Base-by-base conservation (phyloP, 2,113 vertebrate genomes). In the Siniperca knerii region DNA sequence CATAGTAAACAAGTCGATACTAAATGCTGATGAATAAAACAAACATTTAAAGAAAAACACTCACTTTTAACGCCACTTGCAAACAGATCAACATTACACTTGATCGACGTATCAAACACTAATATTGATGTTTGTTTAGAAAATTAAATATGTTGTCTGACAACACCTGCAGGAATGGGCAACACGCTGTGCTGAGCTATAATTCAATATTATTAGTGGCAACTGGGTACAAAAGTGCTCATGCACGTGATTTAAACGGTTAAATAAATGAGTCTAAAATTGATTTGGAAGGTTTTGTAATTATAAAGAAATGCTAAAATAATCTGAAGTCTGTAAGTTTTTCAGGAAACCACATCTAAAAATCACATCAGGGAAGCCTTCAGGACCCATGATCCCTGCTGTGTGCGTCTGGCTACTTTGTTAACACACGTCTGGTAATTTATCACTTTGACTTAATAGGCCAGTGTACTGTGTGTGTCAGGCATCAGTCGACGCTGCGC, bases 371-470 rank as follows among this genome's bases (percentile, higher is more conserved):
- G 77, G 46, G 72, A 76, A 85, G 52, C 61, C 42, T 79, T 37
- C 44, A 85, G 75, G 75, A 87, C 2, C 42, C 82, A 44, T 42
- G 83, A 79, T 62, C 54, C 89, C 89, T 82, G 91, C 87, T 91
- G 87, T 73, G 82, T 76, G 64, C 42, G 86, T 91, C 79, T 82
- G 87, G 18, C 29, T 67, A 85, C 82, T 83, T 75, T 76, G 78
- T 86, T 79, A 72, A 84, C 75, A 35, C 75, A 60, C 76, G 72
- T 81, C 76, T 83, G 64, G 25, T 82, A 50, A 89, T 92, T 91
- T 79, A 91, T 92, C 81, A 90, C 78, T 81, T 85, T 69, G 79
- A 73, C 69, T 86, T 12, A 82, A 83, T 85, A 79, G 77, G 67
- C 82, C 85, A 16, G 21, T 60, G 21, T 8, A 25, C n/a, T 18